phyloP scores from a whole-genome alignment of 2,113 vertebrate genomes.

The Ammospiza nelsoni region DNA sequence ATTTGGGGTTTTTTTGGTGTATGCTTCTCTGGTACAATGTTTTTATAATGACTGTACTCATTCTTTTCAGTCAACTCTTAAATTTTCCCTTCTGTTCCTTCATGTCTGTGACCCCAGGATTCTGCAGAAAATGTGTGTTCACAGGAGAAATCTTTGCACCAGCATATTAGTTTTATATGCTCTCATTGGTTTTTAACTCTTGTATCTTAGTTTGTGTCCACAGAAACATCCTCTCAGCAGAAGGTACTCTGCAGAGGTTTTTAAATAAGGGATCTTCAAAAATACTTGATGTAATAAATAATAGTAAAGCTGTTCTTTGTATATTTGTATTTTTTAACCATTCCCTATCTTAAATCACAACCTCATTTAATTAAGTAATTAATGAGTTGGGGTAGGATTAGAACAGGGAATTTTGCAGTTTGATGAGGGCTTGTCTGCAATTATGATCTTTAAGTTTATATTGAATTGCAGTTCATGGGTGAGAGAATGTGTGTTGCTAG shows the following conservation, averaged over 20 bases:
- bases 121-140: background rate
- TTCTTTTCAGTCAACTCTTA: background rate
- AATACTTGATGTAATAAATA: background rate
- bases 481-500: background rate
- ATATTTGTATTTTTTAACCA: background rate
- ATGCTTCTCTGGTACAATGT: background rate
- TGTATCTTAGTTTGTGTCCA: background rate
- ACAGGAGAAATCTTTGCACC: background rate
- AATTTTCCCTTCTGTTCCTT: background rate
- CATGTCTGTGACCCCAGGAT: rapidly evolving
- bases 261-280: background rate
- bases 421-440: background rate
- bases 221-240: background rate
- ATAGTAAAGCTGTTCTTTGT: background rate
- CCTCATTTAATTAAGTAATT: background rate
- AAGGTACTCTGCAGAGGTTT: background rate
- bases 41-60: background rate
- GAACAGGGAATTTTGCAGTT: background rate
- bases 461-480: background rate
- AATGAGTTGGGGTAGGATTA: background rate
- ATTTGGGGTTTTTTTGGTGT: background rate
- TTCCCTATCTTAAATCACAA: background rate
- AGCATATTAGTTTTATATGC: background rate
- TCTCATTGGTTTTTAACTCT: background rate
- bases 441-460: background rate